These are phyloP conservation scores for Hypanus sabinus DNA, from an alignment of 2,113 vertebrate species.

Conservation along the genomic window DNA sequence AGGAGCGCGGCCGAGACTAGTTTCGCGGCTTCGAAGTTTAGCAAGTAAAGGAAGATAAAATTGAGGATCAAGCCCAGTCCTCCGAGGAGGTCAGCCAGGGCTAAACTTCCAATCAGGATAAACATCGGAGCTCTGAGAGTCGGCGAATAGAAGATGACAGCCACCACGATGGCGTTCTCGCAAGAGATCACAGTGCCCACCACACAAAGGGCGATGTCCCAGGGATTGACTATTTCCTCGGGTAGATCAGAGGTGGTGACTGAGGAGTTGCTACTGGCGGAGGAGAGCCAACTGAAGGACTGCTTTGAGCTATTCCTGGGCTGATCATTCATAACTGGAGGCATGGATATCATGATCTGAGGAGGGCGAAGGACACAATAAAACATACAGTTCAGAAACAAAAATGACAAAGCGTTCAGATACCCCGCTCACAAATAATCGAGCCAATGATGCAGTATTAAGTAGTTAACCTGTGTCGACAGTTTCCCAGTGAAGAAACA, in stretches of 20 bases:
- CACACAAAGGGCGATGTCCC: constrained; percentile 80
- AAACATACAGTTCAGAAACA: neutral
- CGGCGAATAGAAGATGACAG: constrained; percentile 77
- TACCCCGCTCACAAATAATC: neutral
- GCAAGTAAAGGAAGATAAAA: constrained; percentile 73
- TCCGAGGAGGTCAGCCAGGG: constrained; percentile 73
- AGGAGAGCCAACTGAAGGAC: constrained; percentile 55
- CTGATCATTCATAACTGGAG: constrained; percentile 55
- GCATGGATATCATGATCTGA: constrained; percentile 43
- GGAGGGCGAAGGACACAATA: neutral
- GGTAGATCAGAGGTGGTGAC: constrained; percentile 48
- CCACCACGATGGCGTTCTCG: constrained; percentile 80
- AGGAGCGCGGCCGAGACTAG: constrained; percentile 68
- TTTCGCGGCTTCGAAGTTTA: constrained; percentile 64
- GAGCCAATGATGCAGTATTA: neutral
- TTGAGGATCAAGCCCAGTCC: constrained; percentile 77
- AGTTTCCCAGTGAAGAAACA: neutral
- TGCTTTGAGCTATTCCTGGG: constrained; percentile 45
- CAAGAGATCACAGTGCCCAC: constrained; percentile 78
- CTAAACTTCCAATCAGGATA: constrained; percentile 77
- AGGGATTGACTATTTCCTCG: constrained; percentile 61
- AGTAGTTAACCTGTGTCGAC: neutral
- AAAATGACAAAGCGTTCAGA: neutral
- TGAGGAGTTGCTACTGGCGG: constrained; percentile 50
- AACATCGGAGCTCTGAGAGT: constrained; percentile 74